Percentiles rank a stretch among this genome's conserved stretches.
Evolutionary conservation across 1,140 invertebrate species (phyloP).

Genomic region (Heterodera schachtii): DNA sequence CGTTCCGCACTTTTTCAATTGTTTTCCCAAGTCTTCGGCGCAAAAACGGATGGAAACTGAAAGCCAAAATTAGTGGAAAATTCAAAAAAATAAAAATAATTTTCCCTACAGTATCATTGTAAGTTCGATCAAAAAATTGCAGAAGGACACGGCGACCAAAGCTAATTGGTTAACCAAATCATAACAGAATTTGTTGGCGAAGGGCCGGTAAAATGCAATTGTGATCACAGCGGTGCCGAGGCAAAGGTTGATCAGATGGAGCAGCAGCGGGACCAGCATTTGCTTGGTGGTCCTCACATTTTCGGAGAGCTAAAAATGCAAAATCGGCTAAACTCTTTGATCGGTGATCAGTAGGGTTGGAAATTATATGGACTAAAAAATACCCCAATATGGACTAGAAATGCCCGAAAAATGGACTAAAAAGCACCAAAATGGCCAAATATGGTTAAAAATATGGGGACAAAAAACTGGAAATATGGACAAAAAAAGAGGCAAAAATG

Average conservation of each 20-base stretch:
- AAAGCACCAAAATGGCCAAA: too few species aligned
- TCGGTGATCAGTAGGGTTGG: too few species aligned
- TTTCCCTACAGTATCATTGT: background rate
- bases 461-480: too few species aligned
- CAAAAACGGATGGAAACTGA: background rate
- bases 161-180: background rate
- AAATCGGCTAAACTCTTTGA: background rate
- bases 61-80: background rate
- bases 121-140: background rate
- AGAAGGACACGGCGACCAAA: background rate
- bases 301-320: conserved; percentile 10
- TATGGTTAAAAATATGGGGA: too few species aligned
- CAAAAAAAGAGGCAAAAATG: too few species aligned
- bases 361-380: too few species aligned
- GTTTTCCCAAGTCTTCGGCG: background rate
- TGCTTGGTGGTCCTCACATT: conserved; percentile 17
- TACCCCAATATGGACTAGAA: too few species aligned
- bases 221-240: background rate
- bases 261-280: background rate
- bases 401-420: too few species aligned
- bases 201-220: background rate
- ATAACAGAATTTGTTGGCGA: background rate
- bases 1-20: background rate
- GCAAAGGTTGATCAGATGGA: conserved; percentile 4
- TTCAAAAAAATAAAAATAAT: too few species aligned